Base-by-base conservation (phyloP, 2,888 invertebrate genomes). In the Petrolisthes cinctipes region DNA sequence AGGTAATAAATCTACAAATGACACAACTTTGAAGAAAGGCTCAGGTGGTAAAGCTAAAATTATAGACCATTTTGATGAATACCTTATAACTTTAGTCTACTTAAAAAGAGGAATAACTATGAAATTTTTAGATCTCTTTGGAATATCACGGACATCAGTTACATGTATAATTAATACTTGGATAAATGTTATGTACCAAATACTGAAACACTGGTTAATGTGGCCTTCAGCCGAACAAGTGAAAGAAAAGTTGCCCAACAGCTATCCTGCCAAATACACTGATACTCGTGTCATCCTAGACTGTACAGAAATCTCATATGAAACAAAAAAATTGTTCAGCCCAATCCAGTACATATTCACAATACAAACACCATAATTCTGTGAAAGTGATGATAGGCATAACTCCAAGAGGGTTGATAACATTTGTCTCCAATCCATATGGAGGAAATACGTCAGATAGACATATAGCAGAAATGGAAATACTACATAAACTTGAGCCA, bases 371-470 rank as follows among this genome's bases (percentile, higher is more conserved):
- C 23, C 73, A 73, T 23, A 73, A 73, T 20, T 4, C 73, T 73
- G 73, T 23, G 23, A 73, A 73, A 73, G 73, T 73, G 7, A 20
- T 73, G 73, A 20, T 73, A 73, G 73, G 73, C 17, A 73, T 73
- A 73, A 73, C 73, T 20, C 73, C 73, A n/a, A 73, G 20, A 20
- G 73, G 73, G n/a, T 7, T 66, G 11, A 66, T 66, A 14, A 66
- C 66, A 14, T 66, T 66, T 73, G 23, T 73, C 7, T 73, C 73
- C 11, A 17, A 73, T n/a, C 20, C 73, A 73, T 73, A 73, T 73
- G 73, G 73, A 73, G 4, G 73, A 11, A 73, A 73, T 73, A 73
- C 73, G n/a, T 73, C 73, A 17, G 73, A 73, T 4, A 73, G 73
- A 4, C 20, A 73, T 20, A 73, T 7, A 73, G 4, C 73, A 73